phyloP scores from a whole-genome alignment of 2,888 invertebrate species.

The Phyllotreta cruciferae region DNA sequence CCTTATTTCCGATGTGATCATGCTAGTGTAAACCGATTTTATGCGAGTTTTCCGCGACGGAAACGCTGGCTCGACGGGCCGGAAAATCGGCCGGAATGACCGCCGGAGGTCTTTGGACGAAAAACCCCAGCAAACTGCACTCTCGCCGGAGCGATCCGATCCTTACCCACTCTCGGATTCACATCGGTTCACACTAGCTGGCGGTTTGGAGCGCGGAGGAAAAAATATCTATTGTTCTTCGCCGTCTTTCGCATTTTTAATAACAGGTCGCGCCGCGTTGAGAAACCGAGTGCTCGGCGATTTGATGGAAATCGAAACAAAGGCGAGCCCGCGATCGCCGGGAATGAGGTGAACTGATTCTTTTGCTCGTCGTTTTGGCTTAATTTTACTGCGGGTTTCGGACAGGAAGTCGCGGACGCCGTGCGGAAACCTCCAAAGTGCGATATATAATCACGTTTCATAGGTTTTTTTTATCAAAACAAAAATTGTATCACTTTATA shows the following conservation, averaged over 20 bases:
- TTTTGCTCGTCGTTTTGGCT: neutral
- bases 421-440: slow-evolving; percentile 19
- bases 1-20: too few relatives aligned
- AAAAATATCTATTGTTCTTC: slow-evolving; percentile 35
- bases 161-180: slow-evolving; percentile 50
- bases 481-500: neutral
- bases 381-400: neutral
- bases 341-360: slow-evolving; percentile 27
- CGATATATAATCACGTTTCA: slow-evolving; percentile 6
- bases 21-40: too few relatives aligned
- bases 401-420: slow-evolving; percentile 10
- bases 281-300: slow-evolving; percentile 12
- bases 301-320: slow-evolving; percentile 13
- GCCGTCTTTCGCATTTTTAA: slow-evolving; percentile 25
- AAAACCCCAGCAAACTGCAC: slow-evolving; percentile 3
- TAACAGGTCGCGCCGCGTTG: slow-evolving; percentile 24
- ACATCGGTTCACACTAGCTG: slow-evolving; percentile 50
- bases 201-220: slow-evolving; percentile 38
- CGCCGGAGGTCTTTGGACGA: neutral
- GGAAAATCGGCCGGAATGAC: too few relatives aligned
- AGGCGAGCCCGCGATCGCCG: slow-evolving; percentile 17
- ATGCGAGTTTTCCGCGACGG: too few relatives aligned
- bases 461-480: neutral
- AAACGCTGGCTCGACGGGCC: too few relatives aligned
- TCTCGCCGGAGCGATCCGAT: slow-evolving; percentile 25